Base-by-base conservation (phyloP, 2,888 invertebrate genomes). In the Tiphia femorata region DNA sequence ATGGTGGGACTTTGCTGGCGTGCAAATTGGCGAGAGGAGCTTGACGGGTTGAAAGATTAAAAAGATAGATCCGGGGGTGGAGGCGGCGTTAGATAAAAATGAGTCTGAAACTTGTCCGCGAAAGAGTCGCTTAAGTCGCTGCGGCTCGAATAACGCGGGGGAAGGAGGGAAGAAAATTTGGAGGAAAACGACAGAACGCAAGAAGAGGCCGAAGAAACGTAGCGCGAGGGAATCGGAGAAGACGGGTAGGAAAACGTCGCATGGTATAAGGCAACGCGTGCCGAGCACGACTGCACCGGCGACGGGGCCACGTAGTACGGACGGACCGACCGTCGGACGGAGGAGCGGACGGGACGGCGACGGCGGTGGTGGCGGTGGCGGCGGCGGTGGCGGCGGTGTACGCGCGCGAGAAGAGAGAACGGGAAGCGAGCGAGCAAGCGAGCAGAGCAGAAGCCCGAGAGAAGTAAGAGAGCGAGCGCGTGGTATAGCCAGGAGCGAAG, bases 241-340 rank as follows among this genome's bases (percentile, higher is more conserved):
- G 19, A 42, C 25, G 38, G 48, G 19, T 35, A 57, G 50, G 51
- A 61, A 53, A 58, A 59, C 59, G 58, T n/a, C n/a, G 56, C 62
- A 44, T 42, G 46, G 61, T 62, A 62, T 49, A 64, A 70, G 64
- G 72, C 74, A 75, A 72, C 74, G n/a, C n/a, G 73, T 73, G 72
- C 67, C 67, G 56, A 70, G 67, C 73, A 68, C 66, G 56, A 62
- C 64, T 66, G 68, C 63, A 70, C 68, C 57, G 57, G 58, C 55
- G 42, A 42, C 50, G 35, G 49, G 42, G 50, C 50, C 20, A 49
- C 50, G 35, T 42, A 50, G 50, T 49, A 30, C 30, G 30, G 30
- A 30, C 30, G 20, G 48, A 58, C 62, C 50, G 21, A 60, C 37
- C 53, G 25, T 17, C 16, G 41, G 50, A 49, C 51, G 50, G 51